Conservation (phyloP, 1,140 invertebrate species). For the Solenopsis invicta region DNA sequence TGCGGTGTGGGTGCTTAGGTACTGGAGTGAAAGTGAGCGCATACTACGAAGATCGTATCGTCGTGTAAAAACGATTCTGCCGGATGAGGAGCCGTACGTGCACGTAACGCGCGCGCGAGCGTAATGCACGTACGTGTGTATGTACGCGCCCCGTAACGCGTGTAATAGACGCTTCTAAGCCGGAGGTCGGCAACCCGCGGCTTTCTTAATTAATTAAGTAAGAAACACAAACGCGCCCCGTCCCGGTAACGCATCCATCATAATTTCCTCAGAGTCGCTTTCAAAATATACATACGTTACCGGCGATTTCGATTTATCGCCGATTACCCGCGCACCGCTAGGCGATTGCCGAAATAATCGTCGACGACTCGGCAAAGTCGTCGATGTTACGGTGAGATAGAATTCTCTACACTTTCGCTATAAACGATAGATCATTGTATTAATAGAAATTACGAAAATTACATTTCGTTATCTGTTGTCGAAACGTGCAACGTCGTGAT, state of each 20-base stretch:
- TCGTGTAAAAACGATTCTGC: conserved; percentile 51
- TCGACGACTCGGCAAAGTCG: neutral
- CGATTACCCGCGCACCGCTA: neutral
- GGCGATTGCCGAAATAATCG: neutral
- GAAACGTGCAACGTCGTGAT: neutral
- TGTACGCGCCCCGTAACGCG: neutral
- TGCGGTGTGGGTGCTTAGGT: conserved; percentile 25
- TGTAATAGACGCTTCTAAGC: conserved; percentile 11
- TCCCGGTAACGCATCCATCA: conserved; percentile 45
- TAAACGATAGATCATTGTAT: neutral
- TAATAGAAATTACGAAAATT: neutral
- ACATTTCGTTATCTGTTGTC: neutral
- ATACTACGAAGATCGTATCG: conserved; percentile 53
- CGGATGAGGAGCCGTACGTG: conserved; percentile 5
- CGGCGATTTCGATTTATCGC: conserved; percentile 10
- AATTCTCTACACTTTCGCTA: neutral
- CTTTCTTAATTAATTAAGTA: conserved; percentile 59
- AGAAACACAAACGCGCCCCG: conserved; percentile 17
- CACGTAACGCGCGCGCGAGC: conserved; percentile 3
- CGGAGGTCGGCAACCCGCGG: conserved; percentile 46
- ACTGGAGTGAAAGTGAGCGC: conserved; percentile 55
- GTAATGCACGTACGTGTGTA: neutral
- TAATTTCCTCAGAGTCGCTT: conserved; percentile 22
- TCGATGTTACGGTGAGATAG: neutral
- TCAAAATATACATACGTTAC: neutral